phyloP scores from a whole-genome alignment of 2,888 invertebrate genomes.

The Matsumyia berberina region DNA sequence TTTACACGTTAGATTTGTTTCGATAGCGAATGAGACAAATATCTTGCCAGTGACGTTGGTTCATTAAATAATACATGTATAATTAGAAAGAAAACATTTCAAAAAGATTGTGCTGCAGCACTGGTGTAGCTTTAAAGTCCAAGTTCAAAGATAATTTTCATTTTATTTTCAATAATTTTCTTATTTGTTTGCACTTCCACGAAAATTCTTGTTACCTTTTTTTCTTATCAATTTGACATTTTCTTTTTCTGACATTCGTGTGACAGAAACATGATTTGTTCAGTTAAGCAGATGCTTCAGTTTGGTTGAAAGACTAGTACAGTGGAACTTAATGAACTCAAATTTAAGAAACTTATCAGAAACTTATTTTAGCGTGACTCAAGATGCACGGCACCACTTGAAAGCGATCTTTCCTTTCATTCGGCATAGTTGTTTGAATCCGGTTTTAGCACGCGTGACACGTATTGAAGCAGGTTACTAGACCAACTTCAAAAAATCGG shows the following conservation, averaged over 20 bases:
- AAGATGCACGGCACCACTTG: no score
- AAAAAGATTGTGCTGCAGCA: slow-evolving; percentile 5
- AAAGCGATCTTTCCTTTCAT: no score
- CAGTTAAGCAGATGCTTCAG: neutral
- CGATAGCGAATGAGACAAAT: slow-evolving; percentile 15
- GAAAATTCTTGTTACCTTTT: neutral
- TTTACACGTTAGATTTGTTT: slow-evolving; percentile 35
- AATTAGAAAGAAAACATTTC: slow-evolving; percentile 39
- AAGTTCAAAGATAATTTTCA: slow-evolving; percentile 58
- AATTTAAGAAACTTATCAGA: no score
- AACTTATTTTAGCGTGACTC: no score
- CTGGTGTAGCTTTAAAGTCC: slow-evolving; percentile 47
- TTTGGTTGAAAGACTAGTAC: neutral
- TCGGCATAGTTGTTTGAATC: no score
- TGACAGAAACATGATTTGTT: neutral
- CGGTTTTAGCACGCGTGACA: no score
- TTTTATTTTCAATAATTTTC: slow-evolving; percentile 39
- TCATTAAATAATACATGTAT: slow-evolving; percentile 6
- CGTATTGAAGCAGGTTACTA: no score
- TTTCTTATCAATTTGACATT: slow-evolving; percentile 51
- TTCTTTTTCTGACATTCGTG: slow-evolving; percentile 18
- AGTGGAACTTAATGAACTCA: no score
- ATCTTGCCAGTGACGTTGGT: slow-evolving; percentile 10
- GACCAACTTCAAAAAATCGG: no score
- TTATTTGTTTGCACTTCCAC: slow-evolving; percentile 20